A percentile compares a stretch with the other conserved stretches of the same genome.
Evolutionary conservation across 1,140 invertebrate species (phyloP).

Genomic region (Holotrichia oblita): DNA sequence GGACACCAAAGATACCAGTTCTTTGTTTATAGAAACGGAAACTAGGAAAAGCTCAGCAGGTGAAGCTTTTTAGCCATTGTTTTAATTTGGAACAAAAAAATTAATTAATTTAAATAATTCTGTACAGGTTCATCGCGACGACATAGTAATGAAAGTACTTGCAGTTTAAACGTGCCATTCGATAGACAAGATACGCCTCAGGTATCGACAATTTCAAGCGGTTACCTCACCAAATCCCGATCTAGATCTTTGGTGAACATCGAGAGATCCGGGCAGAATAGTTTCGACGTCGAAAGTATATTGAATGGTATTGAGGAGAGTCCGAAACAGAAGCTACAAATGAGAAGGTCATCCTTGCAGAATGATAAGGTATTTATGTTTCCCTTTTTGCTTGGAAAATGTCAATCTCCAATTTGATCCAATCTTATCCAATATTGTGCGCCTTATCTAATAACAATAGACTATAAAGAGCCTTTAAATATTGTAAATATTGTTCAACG

Average conservation of each 20-base stretch:
- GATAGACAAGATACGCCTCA: conserved; percentile 49
- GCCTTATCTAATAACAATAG: too few species aligned
- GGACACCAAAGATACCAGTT: conserved; percentile 31
- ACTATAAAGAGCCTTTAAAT: too few species aligned
- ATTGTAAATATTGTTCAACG: too few species aligned
- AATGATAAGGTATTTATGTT: conserved; percentile 54
- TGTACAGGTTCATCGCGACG: conserved; percentile 54
- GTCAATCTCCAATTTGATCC: too few species aligned
- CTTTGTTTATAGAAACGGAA: conserved; percentile 35
- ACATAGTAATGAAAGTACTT: conserved; percentile 55
- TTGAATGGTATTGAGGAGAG: conserved; percentile 58
- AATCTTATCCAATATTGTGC: too few species aligned
- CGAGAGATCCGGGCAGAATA: conserved; percentile 42
- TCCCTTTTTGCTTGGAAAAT: too few species aligned
- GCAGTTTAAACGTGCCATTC: conserved; percentile 54
- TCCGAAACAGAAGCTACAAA: conserved; percentile 45
- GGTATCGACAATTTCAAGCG: conserved; percentile 36
- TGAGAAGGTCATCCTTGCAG: conserved; percentile 53
- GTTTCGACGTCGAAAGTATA: conserved; percentile 42
- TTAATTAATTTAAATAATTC: too few species aligned
- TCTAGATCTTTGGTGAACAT: conserved; percentile 55
- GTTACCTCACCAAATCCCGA: conserved; percentile 42
- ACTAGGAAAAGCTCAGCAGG: not conserved
- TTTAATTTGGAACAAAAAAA: not conserved
- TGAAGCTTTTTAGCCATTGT: not conserved